These are phyloP conservation scores for Choristoneura rosaceana DNA, from an alignment of 2,888 invertebrate species.

Conservation along the genomic window DNA sequence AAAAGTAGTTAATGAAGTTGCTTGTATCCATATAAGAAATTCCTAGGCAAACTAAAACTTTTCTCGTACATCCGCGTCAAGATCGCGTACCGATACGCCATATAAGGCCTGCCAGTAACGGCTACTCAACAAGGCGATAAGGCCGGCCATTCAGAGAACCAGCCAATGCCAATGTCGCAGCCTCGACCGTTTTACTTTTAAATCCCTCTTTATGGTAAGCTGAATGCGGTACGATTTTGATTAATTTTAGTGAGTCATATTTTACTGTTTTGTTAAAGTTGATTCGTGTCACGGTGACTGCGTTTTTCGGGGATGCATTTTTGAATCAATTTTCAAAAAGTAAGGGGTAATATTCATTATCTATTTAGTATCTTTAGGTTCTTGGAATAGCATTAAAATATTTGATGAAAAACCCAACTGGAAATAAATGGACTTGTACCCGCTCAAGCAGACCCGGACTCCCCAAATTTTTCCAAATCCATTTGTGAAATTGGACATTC, in stretches of 20 bases:
- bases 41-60: not conserved
- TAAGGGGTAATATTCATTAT: too few species aligned
- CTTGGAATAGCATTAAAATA: too few species aligned
- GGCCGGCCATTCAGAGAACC: conserved; percentile 61
- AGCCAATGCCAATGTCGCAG: conserved; percentile 68
- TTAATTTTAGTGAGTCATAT: conserved; percentile 37
- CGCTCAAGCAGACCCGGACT: too few species aligned
- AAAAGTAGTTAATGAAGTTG: not conserved
- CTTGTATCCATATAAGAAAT: not conserved
- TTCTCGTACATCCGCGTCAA: conserved; percentile 8
- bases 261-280: conserved; percentile 9
- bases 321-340: not conserved
- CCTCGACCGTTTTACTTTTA: conserved; percentile 66
- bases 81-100: conserved; percentile 49
- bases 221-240: conserved; percentile 26
- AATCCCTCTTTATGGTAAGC: conserved; percentile 43
- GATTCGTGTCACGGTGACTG: conserved; percentile 17
- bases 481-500: too few species aligned
- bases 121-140: conserved; percentile 66
- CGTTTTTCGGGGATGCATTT: not conserved
- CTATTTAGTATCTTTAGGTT: too few species aligned
- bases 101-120: conserved; percentile 66
- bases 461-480: too few species aligned
- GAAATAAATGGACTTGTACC: too few species aligned
- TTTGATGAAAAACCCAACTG: too few species aligned